These are phyloP conservation scores for Protaetia brevitarsis DNA, from an alignment of 1,140 invertebrate genomes.

Conservation along the genomic window DNA sequence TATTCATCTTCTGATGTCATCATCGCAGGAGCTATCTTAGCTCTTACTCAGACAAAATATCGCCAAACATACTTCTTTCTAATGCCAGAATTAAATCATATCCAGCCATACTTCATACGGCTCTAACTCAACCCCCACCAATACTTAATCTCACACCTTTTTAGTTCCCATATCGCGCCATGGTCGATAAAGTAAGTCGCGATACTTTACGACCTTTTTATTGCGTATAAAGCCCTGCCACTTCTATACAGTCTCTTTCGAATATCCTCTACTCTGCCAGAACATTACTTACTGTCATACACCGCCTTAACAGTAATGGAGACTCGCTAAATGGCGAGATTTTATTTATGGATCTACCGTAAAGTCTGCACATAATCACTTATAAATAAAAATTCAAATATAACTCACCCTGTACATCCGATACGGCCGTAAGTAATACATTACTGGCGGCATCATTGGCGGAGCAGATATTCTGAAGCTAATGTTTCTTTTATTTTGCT, in stretches of 20 bases:
- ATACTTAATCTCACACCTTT: conserved; percentile 4
- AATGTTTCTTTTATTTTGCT: conserved; percentile 8
- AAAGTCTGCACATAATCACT: background rate
- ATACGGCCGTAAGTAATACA: background rate
- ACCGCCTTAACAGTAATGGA: background rate
- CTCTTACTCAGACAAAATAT: background rate
- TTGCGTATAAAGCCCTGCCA: background rate
- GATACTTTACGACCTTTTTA: conserved; percentile 7
- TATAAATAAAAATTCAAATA: conserved; percentile 10
- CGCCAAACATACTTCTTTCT: background rate
- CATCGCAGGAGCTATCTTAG: no score
- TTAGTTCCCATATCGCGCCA: background rate
- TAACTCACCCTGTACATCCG: background rate
- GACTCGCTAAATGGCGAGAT: background rate
- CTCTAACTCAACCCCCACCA: background rate
- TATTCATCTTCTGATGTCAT: no score
- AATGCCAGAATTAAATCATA: background rate
- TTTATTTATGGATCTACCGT: background rate
- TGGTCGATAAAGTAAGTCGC: background rate
- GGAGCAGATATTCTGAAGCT: background rate
- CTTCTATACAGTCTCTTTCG: background rate
- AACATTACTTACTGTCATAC: background rate
- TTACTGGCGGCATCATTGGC: background rate
- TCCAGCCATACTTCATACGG: background rate
- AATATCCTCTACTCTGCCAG: background rate